phyloP scores from a whole-genome alignment of 2,113 vertebrate species.

The Tachysurus vachellii region DNA sequence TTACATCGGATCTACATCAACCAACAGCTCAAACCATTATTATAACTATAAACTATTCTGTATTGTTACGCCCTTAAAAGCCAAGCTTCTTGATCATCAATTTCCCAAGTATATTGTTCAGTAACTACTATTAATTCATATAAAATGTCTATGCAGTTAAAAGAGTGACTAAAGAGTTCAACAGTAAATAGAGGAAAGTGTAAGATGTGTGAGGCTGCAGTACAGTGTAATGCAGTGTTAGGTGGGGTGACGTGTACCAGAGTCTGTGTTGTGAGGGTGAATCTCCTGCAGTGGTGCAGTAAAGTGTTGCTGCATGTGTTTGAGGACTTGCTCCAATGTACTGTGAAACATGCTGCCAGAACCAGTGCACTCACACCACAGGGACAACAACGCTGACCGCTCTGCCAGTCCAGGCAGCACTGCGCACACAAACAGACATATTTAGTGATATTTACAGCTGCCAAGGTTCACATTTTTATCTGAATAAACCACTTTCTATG shows the following conservation, averaged over 20 bases:
- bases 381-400: slow-evolving; percentile 79
- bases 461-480: background rate
- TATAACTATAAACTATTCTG: background rate
- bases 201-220: background rate
- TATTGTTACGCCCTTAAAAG: background rate
- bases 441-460: background rate
- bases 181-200: background rate
- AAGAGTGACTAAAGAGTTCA: background rate
- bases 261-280: slow-evolving; percentile 78
- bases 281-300: slow-evolving; percentile 75
- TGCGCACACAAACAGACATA: slow-evolving; percentile 56
- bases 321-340: slow-evolving; percentile 81
- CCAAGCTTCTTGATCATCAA: background rate
- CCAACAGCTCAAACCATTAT: background rate
- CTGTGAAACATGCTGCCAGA: slow-evolving; percentile 84
- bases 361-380: slow-evolving; percentile 90
- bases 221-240: background rate
- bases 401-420: slow-evolving; percentile 85
- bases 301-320: slow-evolving; percentile 81
- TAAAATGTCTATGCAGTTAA: background rate
- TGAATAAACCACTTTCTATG: background rate
- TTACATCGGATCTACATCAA: background rate
- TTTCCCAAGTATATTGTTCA: background rate
- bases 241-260: slow-evolving; percentile 73
- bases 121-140: background rate